Percentiles rank a stretch among this genome's conserved stretches.
These are phyloP conservation scores for Andrena chrysosceles DNA, from an alignment of 2,888 invertebrate genomes.

Conservation along the genomic window DNA sequence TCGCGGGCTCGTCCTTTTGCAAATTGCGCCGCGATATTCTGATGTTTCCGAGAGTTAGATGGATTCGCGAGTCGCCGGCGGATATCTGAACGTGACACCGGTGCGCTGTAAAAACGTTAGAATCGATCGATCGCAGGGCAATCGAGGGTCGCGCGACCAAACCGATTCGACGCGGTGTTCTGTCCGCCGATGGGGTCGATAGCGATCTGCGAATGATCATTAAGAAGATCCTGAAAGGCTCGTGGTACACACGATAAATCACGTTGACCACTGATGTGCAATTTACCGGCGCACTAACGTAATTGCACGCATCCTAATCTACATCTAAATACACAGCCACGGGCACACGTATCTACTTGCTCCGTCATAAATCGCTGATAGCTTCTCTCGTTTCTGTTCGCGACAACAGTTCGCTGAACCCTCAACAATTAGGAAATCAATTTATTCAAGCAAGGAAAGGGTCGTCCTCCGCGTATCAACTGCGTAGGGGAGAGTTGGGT, in stretches of 20 bases:
- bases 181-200: constrained; percentile 59
- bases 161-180: constrained; percentile 17
- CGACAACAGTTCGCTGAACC: constrained; percentile 33
- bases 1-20: background rate
- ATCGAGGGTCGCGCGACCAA: constrained; percentile 12
- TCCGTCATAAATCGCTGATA: constrained; percentile 46
- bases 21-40: constrained; percentile 10
- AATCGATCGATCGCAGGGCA: constrained; percentile 5
- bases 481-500: no score
- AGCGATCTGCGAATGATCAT: constrained; percentile 72
- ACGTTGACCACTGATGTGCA: constrained; percentile 60
- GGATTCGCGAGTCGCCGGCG: background rate
- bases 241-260: constrained; percentile 72
- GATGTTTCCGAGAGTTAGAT: background rate
- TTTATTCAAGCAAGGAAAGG: background rate
- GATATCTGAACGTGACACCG: background rate
- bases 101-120: background rate
- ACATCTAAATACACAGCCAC: constrained; percentile 66
- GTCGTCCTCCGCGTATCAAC: background rate
- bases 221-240: constrained; percentile 69
- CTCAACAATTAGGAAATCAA: background rate
- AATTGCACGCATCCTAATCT: constrained; percentile 68
- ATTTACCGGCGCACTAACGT: constrained; percentile 59
- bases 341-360: constrained; percentile 35
- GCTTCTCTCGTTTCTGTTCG: constrained; percentile 7